A percentile compares a stretch with the other conserved stretches of the same genome.
Evolutionary conservation across 2,888 invertebrate genomes (phyloP).

Genomic region (Geophilus truncorum): DNA sequence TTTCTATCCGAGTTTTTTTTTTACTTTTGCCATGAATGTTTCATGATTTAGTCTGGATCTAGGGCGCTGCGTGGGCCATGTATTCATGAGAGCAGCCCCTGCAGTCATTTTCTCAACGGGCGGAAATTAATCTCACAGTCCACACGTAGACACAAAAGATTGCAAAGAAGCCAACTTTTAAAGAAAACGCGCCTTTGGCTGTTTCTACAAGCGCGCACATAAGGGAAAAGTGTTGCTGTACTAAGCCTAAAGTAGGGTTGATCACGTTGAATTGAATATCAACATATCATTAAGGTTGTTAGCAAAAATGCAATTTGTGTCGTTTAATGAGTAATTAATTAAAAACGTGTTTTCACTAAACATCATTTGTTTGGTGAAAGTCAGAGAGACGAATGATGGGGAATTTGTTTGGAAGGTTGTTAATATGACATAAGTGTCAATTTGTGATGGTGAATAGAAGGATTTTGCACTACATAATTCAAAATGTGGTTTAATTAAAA

Average conservation of each 20-base stretch:
- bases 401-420: too few relatives aligned
- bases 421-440: too few relatives aligned
- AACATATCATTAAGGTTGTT: too few relatives aligned
- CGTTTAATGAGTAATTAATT: too few relatives aligned
- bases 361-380: too few relatives aligned
- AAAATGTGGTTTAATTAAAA: too few relatives aligned
- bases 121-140: constrained; percentile 10
- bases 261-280: too few relatives aligned
- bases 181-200: neutral
- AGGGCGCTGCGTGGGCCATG: neutral
- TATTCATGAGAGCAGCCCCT: neutral
- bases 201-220: neutral
- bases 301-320: too few relatives aligned
- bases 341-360: too few relatives aligned
- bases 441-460: too few relatives aligned
- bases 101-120: neutral
- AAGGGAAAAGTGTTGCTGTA: neutral
- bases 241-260: neutral
- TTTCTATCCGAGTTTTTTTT: neutral
- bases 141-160: neutral
- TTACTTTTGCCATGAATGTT: neutral
- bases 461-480: too few relatives aligned
- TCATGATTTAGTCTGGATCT: neutral
- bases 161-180: neutral
- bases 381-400: too few relatives aligned